Evolutionary conservation across 2,797 vertebrate genomes (phyloP).

Genomic region (Simalia tracyae): DNA sequence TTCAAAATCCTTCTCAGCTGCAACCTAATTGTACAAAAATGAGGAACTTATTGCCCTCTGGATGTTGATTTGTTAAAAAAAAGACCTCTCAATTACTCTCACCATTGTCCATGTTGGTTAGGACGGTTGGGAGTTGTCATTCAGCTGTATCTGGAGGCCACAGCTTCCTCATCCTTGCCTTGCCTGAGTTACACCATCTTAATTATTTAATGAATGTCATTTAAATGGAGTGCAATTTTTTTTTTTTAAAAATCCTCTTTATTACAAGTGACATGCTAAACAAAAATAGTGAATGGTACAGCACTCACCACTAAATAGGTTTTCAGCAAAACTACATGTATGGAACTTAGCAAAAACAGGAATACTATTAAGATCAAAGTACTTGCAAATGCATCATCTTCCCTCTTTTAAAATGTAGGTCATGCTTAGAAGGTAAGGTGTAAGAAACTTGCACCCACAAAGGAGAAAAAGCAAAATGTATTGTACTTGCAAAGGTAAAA

Average conservation of each 20-base stretch:
- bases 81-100: too few relatives aligned
- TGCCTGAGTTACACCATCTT: not conserved
- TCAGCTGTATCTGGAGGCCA: not conserved
- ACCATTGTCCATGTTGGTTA: not conserved
- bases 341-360: not conserved
- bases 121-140: not conserved
- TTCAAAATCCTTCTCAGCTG: not conserved
- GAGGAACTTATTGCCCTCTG: not conserved
- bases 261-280: not conserved
- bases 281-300: not conserved
- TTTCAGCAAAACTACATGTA: not conserved
- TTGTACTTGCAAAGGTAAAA: constrained; percentile 54
- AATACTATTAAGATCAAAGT: not conserved
- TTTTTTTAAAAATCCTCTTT: not conserved
- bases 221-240: not conserved
- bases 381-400: not conserved
- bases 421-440: not conserved
- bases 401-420: not conserved
- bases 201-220: not conserved
- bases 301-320: not conserved
- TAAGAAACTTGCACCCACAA: not conserved
- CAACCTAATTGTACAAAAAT: not conserved
- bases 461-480: constrained; percentile 64
- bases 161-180: not conserved
- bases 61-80: not conserved